These are phyloP conservation scores for Corbicula japonica DNA, from an alignment of 2,888 invertebrate genomes.

Conservation along the genomic window DNA sequence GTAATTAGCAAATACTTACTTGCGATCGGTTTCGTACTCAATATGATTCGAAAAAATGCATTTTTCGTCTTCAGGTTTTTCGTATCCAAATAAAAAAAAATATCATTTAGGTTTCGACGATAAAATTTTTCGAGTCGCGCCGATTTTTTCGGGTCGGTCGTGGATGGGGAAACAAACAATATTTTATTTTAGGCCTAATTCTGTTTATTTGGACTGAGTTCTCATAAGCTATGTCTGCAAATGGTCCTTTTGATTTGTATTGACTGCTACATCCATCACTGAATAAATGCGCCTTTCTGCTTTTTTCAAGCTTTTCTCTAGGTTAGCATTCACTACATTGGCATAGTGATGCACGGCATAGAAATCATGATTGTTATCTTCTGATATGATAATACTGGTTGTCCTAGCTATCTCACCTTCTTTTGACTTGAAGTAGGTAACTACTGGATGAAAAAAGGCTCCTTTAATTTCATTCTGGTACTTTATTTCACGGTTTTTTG, in stretches of 20 bases:
- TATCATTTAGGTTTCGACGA: no score
- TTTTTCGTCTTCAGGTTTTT: no score
- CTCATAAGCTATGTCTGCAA: constrained; percentile 27
- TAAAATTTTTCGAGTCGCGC: no score
- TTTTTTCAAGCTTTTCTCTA: constrained; percentile 23
- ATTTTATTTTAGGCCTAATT: no score
- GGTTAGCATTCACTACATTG: constrained; percentile 27
- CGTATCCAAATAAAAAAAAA: no score
- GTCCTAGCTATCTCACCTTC: constrained; percentile 34
- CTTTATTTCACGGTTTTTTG: constrained; percentile 80
- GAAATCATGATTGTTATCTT: constrained; percentile 50
- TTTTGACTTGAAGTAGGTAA: constrained; percentile 49
- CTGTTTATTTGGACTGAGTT: constrained; percentile 31
- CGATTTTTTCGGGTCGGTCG: no score
- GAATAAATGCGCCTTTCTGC: constrained; percentile 24
- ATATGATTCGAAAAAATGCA: no score
- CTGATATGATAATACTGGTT: constrained; percentile 43
- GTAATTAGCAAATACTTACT: no score
- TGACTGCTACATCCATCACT: constrained; percentile 45
- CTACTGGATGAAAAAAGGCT: constrained; percentile 62
- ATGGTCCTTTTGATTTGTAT: constrained; percentile 42
- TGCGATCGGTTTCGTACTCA: no score
- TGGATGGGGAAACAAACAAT: no score
- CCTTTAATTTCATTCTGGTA: constrained; percentile 60
- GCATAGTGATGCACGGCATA: constrained; percentile 41